Evolutionary conservation across 2,888 invertebrate genomes (phyloP).

Genomic region (Tetramorium bicarinatum): DNA sequence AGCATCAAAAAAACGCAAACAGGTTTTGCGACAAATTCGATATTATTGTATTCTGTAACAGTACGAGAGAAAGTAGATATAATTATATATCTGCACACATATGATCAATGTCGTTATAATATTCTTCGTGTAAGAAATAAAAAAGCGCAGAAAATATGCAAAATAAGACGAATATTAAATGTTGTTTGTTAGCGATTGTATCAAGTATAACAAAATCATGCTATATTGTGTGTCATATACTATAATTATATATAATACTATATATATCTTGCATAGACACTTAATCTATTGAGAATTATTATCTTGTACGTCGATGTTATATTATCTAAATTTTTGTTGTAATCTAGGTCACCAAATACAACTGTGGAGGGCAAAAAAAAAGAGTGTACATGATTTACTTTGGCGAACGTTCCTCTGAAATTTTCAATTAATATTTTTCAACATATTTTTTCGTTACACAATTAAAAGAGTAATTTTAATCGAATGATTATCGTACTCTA

Average conservation of each 20-base stretch:
- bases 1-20: constrained; percentile 48
- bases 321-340: constrained; percentile 81
- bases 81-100: constrained; percentile 67
- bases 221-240: constrained; percentile 74
- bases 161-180: constrained; percentile 79
- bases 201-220: constrained; percentile 76
- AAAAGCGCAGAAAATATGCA: constrained; percentile 51
- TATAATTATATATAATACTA: constrained; percentile 62
- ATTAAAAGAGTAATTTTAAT: not conserved
- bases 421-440: not conserved
- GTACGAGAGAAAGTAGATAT: constrained; percentile 60
- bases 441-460: not conserved
- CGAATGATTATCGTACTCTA: not conserved
- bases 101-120: constrained; percentile 78
- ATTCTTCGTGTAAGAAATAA: constrained; percentile 79
- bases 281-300: constrained; percentile 74
- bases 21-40: constrained; percentile 68
- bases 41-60: constrained; percentile 68
- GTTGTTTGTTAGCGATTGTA: constrained; percentile 81
- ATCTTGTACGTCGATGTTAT: constrained; percentile 80
- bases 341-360: constrained; percentile 82
- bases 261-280: constrained; percentile 76
- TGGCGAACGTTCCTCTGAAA: not conserved
- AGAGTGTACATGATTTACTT: constrained; percentile 11
- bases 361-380: constrained; percentile 76